These are phyloP conservation scores for Muscicapa comitata DNA, from an alignment of 2,797 vertebrate genomes.

Conservation along the genomic window DNA sequence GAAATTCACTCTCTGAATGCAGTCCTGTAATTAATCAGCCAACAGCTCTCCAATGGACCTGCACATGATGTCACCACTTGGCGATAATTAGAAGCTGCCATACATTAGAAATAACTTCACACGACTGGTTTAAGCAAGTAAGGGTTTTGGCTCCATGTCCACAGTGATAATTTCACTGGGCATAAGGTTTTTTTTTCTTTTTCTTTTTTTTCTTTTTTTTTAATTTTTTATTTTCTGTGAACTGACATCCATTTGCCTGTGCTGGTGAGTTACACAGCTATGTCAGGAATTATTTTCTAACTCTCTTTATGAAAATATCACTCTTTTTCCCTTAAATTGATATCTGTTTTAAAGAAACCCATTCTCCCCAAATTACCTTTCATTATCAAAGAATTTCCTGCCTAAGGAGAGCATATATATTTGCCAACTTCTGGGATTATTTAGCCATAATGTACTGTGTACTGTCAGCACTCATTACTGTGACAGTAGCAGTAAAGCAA, in stretches of 20 bases:
- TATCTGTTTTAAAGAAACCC: conserved; percentile 34
- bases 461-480: conserved; percentile 50
- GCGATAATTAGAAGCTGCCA: conserved; percentile 59
- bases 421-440: conserved; percentile 54
- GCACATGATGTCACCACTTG: conserved; percentile 57
- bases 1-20: conserved; percentile 51
- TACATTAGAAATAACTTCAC: conserved; percentile 44
- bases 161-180: neutral
- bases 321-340: neutral
- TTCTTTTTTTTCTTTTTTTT: neutral
- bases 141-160: neutral
- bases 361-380: conserved; percentile 53
- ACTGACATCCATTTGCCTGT: neutral
- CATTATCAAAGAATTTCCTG: conserved; percentile 59
- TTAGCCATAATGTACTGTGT: conserved; percentile 47
- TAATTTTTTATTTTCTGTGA: neutral
- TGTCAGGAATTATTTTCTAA: conserved; percentile 8
- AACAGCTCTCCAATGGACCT: conserved; percentile 34
- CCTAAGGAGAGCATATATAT: conserved; percentile 15
- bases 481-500: conserved; percentile 54
- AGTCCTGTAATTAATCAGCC: conserved; percentile 70
- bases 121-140: neutral
- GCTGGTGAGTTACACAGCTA: neutral
- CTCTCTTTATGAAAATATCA: conserved; percentile 16
- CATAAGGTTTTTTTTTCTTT: neutral